Evolutionary conservation across 2,888 invertebrate genomes (phyloP), one percentile per base, ranked within the genome.

Genomic region (Cabera pusaria): DNA sequence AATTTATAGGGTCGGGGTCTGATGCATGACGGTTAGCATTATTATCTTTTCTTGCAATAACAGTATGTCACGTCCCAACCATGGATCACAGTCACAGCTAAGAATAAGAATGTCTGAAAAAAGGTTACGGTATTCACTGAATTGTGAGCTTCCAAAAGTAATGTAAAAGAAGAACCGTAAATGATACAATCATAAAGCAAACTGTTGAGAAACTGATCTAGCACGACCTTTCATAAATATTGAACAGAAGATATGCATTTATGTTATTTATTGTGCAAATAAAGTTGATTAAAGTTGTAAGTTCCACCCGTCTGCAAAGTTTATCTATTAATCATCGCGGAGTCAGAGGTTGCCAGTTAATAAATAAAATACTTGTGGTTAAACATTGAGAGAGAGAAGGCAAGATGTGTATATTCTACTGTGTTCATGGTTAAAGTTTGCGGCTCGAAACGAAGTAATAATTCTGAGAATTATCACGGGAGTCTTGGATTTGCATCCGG

Each of bases 401-500:
- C 27, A 44, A 50, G 47, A 14, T 7, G 38, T 48, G 45, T 19
- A 4, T 14, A 4, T 21, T 6, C 14, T 3, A 7, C 34, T 11
- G 39, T 27, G 48, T 51, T 60, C 57, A 54, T 41, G 42, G 40
- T 40, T 38, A 49, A 63, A 58, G 49, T 63, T 57, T 11, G 35
- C 27, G 52, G 44, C 44, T 52, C 39, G 47, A 45, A 52, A 56
- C 49, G 52, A 44, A 50, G 61, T 57, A 60, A 60, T 65, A 61
- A 66, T 32, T 42, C 27, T 10, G 16, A 1, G 36, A 27, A 20
- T 36, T 56, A 57, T 58, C 61, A 44, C 59, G 41, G 49, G 59
- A 61, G 57, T 26, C 44, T 57, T 27, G 52, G 51, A 69, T 72
- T 72, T 71, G 63, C 66, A 66, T 69, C 60, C 46, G 47, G 48